Evolutionary conservation across 2,888 invertebrate genomes (phyloP).

Genomic region (Trichopria drosophilae): DNA sequence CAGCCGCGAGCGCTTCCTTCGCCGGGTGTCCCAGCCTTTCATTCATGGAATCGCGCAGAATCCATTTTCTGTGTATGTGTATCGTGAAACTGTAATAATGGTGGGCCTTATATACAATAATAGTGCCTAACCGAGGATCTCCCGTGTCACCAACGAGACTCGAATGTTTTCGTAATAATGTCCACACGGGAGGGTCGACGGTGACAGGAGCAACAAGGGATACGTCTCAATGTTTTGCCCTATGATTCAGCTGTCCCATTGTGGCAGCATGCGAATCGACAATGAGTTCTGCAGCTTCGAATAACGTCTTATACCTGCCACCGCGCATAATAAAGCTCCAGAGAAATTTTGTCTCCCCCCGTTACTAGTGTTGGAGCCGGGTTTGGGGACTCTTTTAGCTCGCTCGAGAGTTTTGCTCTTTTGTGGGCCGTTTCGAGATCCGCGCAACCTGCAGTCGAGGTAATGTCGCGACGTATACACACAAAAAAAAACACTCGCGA

Average conservation of each 20-base stretch:
- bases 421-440: constrained; percentile 30
- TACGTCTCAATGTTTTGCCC: constrained; percentile 57
- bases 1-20: constrained; percentile 27
- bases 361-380: too few species aligned
- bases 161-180: constrained; percentile 56
- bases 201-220: constrained; percentile 53
- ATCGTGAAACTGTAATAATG: constrained; percentile 23
- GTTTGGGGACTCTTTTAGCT: too few species aligned
- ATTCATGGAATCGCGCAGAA: constrained; percentile 13
- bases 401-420: constrained; percentile 29
- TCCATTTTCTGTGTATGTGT: too few species aligned
- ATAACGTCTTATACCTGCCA: constrained; percentile 1
- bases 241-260: constrained; percentile 56
- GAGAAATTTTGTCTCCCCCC: too few species aligned
- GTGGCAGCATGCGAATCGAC: constrained; percentile 44
- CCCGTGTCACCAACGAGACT: constrained; percentile 34
- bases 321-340: constrained; percentile 6
- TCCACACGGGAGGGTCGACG: constrained; percentile 43
- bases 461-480: constrained; percentile 27
- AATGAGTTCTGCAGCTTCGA: constrained; percentile 44
- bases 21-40: constrained; percentile 11
- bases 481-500: too few species aligned
- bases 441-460: constrained; percentile 30
- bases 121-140: constrained; percentile 26
- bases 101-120: constrained; percentile 19